Evolutionary conservation across 1,140 invertebrate species (phyloP), one percentile per base, ranked within the genome.

Genomic region (Liolophura sinensis): DNA sequence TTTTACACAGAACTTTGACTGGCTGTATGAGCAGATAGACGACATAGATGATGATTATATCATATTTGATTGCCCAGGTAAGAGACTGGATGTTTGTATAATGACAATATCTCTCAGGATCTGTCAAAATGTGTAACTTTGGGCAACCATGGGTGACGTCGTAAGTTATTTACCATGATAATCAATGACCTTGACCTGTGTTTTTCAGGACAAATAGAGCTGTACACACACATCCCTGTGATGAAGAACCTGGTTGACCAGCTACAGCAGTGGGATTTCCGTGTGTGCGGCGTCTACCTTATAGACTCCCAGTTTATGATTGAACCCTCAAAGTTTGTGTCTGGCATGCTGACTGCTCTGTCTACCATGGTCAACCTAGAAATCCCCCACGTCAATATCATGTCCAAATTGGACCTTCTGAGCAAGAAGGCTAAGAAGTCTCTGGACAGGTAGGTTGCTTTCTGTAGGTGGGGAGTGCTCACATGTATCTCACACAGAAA

Each of bases 221-320:
- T 99, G 0, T 99, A 98, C 82, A 98, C 95, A 40, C 97, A 99
- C 84, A 88, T 99, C 78, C 91, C 92, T 57, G 91, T 95, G 16
- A 95, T 99, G 82, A 89, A 89, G 71, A 89, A 91, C 71, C 84
- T 99, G 31, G 92, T 96, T 1, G 88, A 91, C 46, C 84, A 89
- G n/a, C 85, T 98, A n/a, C 84, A 87, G 66, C 88, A 88, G 51
- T 93, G 94, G 90, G 92, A 95, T 84, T 98, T 98, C 77, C 89
- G 90, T 64, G 86, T 98, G 27, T 98, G 96, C 87, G 92, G 90
- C 3, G 90, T 98, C 0, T 99, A 96, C 83, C 84, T 99, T 20
- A 84, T 99, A 1, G 97, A 99, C 82, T 93, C 96, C 46, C 96
- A 98, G 81, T 99, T 99, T 81, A 93, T 99, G 90, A 89, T 97